Percentiles rank a stretch among this genome's conserved stretches.
These are phyloP conservation scores for Scaptodrosophila latifasciaeformis DNA, from an alignment of 2,888 invertebrate genomes.

Conservation along the genomic window DNA sequence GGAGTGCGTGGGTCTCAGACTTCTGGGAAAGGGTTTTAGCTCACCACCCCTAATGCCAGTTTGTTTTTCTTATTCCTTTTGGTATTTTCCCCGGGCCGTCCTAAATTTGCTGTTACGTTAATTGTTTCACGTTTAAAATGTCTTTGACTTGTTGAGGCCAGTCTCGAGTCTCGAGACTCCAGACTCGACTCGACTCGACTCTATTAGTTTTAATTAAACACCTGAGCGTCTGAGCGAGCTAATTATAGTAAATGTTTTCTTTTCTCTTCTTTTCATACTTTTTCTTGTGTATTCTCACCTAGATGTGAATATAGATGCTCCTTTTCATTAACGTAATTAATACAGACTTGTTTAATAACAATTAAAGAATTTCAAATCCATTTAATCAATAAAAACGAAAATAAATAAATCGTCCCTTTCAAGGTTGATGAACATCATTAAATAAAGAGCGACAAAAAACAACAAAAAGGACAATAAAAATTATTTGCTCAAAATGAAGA, in stretches of 20 bases:
- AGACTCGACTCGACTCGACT: conserved; percentile 24
- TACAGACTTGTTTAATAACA: conserved; percentile 62
- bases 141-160: conserved; percentile 15
- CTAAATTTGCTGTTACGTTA: conserved; percentile 33
- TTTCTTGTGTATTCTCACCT: conserved; percentile 12
- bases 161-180: no score
- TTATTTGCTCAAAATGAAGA: conserved; percentile 4
- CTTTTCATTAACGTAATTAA: conserved; percentile 56
- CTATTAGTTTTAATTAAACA: conserved; percentile 67
- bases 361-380: conserved; percentile 39
- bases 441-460: conserved; percentile 30
- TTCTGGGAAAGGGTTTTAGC: no score
- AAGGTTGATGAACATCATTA: conserved; percentile 50
- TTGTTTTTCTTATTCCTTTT: no score
- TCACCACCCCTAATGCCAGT: no score
- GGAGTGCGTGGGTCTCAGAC: no score
- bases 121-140: conserved; percentile 58
- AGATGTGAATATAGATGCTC: background rate
- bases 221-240: conserved; percentile 49
- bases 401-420: conserved; percentile 19
- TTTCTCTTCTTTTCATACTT: conserved; percentile 3
- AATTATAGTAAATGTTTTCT: conserved; percentile 51
- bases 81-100: no score
- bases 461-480: conserved; percentile 5
- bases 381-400: conserved; percentile 58